A percentile compares a stretch with the other conserved stretches of the same genome.
Evolutionary conservation across 2,888 invertebrate species (phyloP).

Genomic region (Troides oblongomaculatus): DNA sequence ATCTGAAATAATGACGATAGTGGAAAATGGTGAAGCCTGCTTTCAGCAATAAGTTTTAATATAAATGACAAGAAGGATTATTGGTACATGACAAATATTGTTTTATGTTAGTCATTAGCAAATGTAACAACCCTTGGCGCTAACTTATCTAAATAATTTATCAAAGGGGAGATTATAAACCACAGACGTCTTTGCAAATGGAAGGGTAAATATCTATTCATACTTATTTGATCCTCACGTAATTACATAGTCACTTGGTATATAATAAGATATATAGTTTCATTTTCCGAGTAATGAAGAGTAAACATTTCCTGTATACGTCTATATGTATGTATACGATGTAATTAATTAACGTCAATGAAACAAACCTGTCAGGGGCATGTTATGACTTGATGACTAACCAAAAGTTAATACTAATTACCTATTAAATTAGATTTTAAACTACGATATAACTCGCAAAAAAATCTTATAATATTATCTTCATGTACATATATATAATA

Average conservation of each 20-base stretch:
- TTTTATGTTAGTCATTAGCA: conserved; percentile 2
- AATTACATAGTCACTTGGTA: conserved; percentile 2
- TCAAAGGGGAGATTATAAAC: conserved; percentile 12
- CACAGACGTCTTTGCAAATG: conserved; percentile 11
- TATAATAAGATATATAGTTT: conserved; percentile 2
- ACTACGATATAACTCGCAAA: not conserved
- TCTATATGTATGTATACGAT: conserved; percentile 3
- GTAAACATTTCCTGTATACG: not conserved
- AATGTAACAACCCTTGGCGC: not conserved
- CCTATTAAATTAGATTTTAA: not conserved
- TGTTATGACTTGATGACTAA: not conserved
- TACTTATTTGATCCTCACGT: not conserved
- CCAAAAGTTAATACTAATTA: not conserved
- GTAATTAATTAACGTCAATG: conserved; percentile 12
- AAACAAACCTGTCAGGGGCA: not conserved
- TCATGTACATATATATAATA: no score
- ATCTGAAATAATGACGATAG: no score
- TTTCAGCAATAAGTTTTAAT: no score
- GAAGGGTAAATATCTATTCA: conserved; percentile 16
- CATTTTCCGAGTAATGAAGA: not conserved
- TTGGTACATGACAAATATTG: not conserved
- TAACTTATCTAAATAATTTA: conserved; percentile 10
- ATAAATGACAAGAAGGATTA: not conserved
- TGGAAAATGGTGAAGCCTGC: no score
- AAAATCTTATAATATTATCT: no score